Evolutionary conservation across 2,888 invertebrate genomes (phyloP).

Genomic region (Sminthurinus aureus): DNA sequence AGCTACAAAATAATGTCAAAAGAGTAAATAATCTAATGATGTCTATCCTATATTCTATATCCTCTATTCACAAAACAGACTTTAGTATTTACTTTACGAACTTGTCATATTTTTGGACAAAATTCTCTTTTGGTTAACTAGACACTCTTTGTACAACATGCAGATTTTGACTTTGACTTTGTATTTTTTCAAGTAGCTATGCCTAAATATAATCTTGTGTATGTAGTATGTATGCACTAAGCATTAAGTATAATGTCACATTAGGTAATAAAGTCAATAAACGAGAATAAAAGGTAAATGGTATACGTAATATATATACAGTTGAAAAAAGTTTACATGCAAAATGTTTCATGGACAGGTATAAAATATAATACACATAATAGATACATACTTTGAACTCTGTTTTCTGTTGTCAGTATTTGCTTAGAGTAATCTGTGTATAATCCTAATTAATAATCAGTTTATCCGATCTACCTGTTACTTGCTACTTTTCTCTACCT

Average conservation of each 20-base stretch:
- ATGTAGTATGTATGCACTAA: not conserved
- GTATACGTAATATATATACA: not conserved
- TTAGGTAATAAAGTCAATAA: not conserved
- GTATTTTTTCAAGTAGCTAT: not conserved
- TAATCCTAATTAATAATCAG: constrained; percentile 31
- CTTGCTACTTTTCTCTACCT: not conserved
- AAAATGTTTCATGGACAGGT: not conserved
- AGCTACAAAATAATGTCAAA: too few relatives aligned
- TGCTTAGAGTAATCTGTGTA: not conserved
- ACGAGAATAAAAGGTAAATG: not conserved
- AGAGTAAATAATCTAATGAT: too few relatives aligned
- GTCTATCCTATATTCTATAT: too few relatives aligned
- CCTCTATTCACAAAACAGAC: too few relatives aligned
- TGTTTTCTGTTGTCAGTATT: not conserved
- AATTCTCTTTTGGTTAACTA: too few relatives aligned
- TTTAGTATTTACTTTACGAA: too few relatives aligned
- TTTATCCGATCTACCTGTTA: constrained; percentile 27
- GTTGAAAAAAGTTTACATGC: too few relatives aligned
- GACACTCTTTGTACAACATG: not conserved
- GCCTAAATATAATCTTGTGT: not conserved
- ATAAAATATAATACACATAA: not conserved
- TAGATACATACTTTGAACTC: not conserved
- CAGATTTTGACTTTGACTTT: not conserved
- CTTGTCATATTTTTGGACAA: too few relatives aligned
- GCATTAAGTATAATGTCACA: not conserved